These are phyloP conservation scores for Pandion haliaetus DNA, from an alignment of 2,113 vertebrate species.

Conservation along the genomic window DNA sequence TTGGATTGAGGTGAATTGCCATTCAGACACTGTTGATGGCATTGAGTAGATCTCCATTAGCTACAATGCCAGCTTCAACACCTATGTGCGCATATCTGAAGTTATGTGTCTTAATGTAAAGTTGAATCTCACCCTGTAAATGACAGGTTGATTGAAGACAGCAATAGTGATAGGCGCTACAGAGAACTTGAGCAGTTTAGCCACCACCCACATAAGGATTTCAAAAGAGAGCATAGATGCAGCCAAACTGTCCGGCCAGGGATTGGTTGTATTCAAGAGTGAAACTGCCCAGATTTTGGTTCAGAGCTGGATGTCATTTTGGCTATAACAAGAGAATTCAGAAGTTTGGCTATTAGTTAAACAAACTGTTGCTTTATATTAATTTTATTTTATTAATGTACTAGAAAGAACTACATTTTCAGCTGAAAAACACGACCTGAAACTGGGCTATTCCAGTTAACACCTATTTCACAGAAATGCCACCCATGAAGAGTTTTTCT, in stretches of 20 bases:
- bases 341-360: not conserved
- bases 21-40: not conserved
- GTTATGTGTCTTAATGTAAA: not conserved
- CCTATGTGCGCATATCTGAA: not conserved
- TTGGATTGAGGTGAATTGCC: not conserved
- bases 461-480: constrained; percentile 38
- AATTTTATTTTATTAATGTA: constrained; percentile 3
- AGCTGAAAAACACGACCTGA: not conserved
- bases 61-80: not conserved
- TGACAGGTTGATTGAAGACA: not conserved
- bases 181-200: not conserved
- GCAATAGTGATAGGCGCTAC: not conserved
- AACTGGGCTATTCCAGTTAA: constrained; percentile 27
- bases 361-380: not conserved
- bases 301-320: not conserved
- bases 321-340: not conserved
- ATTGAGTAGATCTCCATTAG: not conserved
- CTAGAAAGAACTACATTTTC: not conserved
- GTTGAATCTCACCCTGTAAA: not conserved
- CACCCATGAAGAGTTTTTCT: constrained; percentile 13
- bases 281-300: not conserved
- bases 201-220: not conserved
- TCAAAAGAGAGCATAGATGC: not conserved
- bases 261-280: not conserved
- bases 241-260: not conserved